phyloP scores from a whole-genome alignment of 2,888 invertebrate species.

The Rhagophthalmus giganteus region DNA sequence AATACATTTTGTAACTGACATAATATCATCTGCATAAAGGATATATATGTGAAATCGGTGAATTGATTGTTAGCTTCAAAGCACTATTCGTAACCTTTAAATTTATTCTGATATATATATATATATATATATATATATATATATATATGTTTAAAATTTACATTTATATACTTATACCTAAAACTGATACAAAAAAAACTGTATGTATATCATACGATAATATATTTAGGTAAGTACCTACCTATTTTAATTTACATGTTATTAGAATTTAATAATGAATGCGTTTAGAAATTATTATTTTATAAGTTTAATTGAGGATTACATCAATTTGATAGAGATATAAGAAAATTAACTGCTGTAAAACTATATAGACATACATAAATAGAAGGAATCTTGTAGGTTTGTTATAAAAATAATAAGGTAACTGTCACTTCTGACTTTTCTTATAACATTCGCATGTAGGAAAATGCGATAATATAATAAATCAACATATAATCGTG shows the following conservation, averaged over 20 bases:
- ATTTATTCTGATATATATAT: background rate
- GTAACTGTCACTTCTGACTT: conserved; percentile 30
- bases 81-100: background rate
- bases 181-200: too few relatives aligned
- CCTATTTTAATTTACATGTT: too few relatives aligned
- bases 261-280: too few relatives aligned
- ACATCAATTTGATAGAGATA: too few relatives aligned
- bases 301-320: too few relatives aligned
- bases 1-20: too few relatives aligned
- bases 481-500: conserved; percentile 50
- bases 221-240: too few relatives aligned
- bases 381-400: conserved; percentile 26
- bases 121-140: background rate
- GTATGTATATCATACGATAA: too few relatives aligned
- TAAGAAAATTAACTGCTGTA: too few relatives aligned
- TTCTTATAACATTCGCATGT: conserved; percentile 32
- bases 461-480: conserved; percentile 44
- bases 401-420: conserved; percentile 31
- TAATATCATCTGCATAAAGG: too few relatives aligned
- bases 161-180: too few relatives aligned
- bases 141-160: background rate
- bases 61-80: background rate
- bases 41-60: background rate
- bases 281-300: too few relatives aligned
- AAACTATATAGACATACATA: conserved; percentile 18